phyloP scores from a whole-genome alignment of 2,888 invertebrate species.

The Chrysolina americana region DNA sequence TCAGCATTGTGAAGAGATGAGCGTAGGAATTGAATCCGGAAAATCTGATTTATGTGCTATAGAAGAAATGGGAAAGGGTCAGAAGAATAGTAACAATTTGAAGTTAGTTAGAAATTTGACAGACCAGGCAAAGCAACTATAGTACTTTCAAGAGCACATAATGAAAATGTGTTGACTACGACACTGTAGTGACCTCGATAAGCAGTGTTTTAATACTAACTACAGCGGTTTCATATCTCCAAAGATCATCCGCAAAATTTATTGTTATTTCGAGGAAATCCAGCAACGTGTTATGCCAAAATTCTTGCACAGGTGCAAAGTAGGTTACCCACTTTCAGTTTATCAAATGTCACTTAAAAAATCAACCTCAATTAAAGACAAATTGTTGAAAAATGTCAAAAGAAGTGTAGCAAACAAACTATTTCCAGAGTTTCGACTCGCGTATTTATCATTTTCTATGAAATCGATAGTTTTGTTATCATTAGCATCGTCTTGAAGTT shows the following conservation, averaged over 20 bases:
- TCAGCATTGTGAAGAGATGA: no score
- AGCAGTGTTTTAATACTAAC: not conserved
- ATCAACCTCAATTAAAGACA: not conserved
- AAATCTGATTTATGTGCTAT: no score
- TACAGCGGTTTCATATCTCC: not conserved
- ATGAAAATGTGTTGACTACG: not conserved
- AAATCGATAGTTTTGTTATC: not conserved
- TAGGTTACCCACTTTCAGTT: conserved; percentile 7
- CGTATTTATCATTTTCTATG: not conserved
- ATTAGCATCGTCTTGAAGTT: not conserved
- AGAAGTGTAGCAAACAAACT: not conserved
- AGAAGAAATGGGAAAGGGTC: no score
- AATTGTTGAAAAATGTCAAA: not conserved
- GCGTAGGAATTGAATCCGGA: no score
- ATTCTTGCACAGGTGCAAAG: not conserved
- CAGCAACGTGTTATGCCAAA: not conserved
- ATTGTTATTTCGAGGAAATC: not conserved
- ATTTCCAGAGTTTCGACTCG: no score
- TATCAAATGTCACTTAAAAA: not conserved
- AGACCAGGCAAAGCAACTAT: no score
- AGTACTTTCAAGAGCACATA: no score
- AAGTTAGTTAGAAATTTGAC: no score
- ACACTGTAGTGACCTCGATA: conserved; percentile 1
- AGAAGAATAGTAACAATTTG: no score
- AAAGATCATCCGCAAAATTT: not conserved